Base-by-base conservation (phyloP, 2,888 invertebrate species). In the Caenorhabditis virilis region DNA sequence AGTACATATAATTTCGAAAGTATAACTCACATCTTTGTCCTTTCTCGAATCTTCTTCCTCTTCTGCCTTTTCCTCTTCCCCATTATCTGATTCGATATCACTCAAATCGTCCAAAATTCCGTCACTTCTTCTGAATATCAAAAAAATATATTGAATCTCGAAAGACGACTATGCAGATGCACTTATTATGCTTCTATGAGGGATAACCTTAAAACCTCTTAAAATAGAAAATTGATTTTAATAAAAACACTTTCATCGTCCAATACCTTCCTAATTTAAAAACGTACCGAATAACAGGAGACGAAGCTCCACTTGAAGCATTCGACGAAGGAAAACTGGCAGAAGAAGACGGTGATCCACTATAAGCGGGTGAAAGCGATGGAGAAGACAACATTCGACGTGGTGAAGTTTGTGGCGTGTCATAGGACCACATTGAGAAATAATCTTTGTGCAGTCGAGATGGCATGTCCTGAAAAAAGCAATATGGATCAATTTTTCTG, bases 401-500 rank as follows among this genome's bases (percentile, higher is more conserved):
- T 6, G 64, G 64, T 6, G 64, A 64, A 25, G 47, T 64, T 30
- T 55, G 47, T 15, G 71, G 60, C 6, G 66, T 64, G 18, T 51
- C 54, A 38, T 68, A 68, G 1, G 58, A 49, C 68, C 68, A 68
- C 55, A 50, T 57, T n/a, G 68, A 51, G 16, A 56, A 63, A 39
- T 62, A 71, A 42, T 71, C 71, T 25, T 68, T 68, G 46, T 71
- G 57, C 11, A 71, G 55, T 23, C 49, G 53, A 27, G 39, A 48
- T n/a, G n/a, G n/a, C n/a, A n/a, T n/a, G n/a, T n/a, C n/a, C n/a
- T n/a, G n/a, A n/a, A n/a, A n/a, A n/a, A n/a, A n/a, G n/a, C n/a
- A n/a, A n/a, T n/a, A n/a, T n/a, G n/a, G n/a, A n/a, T n/a, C n/a
- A n/a, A n/a, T n/a, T n/a, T n/a, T n/a, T n/a, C n/a, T n/a, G n/a